A percentile compares a stretch with the other conserved stretches of the same genome.
phyloP scores from a whole-genome alignment of 2,888 invertebrate genomes.

The Zaprionus obscuricornis region DNA sequence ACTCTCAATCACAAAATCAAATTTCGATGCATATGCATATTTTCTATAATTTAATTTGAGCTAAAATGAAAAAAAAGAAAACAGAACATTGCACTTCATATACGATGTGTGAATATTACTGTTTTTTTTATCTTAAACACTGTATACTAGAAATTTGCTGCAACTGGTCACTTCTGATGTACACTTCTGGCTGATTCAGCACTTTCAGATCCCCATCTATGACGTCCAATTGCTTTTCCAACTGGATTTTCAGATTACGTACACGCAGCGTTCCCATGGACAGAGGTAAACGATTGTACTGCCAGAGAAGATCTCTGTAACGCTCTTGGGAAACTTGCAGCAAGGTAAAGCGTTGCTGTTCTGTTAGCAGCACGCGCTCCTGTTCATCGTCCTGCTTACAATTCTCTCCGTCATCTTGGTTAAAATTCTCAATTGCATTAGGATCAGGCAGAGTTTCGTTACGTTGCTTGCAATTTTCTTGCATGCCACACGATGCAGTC shows the following conservation, averaged over 20 bases:
- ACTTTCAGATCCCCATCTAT: constrained; percentile 46
- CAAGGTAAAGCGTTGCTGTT: constrained; percentile 33
- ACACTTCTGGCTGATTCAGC: constrained; percentile 35
- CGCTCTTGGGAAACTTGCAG: constrained; percentile 32
- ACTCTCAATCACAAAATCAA: no score
- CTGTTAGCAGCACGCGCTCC: constrained; percentile 26
- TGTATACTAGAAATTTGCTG: constrained; percentile 39
- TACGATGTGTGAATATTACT: no score
- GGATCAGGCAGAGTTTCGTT: background rate
- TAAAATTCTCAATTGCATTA: no score
- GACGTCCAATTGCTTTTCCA: constrained; percentile 56
- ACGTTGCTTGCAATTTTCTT: background rate
- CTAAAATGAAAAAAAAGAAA: no score
- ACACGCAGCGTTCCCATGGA: constrained; percentile 57
- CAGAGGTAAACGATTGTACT: constrained; percentile 61
- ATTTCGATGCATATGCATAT: no score
- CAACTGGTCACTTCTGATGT: constrained; percentile 33
- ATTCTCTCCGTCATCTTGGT: background rate
- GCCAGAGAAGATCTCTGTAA: constrained; percentile 36
- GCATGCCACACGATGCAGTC: constrained; percentile 4
- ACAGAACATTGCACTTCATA: no score
- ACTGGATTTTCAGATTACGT: constrained; percentile 49
- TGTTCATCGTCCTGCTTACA: background rate
- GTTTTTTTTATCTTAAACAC: constrained; percentile 12
- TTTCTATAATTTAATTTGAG: no score